A percentile compares a stretch with the other conserved stretches of the same genome.
phyloP scores from a whole-genome alignment of 2,888 invertebrate genomes.

The Crossocerus cetratus region DNA sequence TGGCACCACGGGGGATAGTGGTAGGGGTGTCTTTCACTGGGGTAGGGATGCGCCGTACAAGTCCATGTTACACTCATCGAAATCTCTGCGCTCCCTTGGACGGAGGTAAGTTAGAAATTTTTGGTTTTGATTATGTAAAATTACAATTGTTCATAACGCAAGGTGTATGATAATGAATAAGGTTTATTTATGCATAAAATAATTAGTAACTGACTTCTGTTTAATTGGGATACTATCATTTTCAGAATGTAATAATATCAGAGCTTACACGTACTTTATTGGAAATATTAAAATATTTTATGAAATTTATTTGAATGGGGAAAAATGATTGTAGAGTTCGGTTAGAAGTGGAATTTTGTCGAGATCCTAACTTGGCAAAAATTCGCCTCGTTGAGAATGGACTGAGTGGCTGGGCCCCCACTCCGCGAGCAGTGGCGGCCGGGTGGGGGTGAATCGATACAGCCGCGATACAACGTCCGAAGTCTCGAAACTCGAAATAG shows the following conservation, averaged over 20 bases:
- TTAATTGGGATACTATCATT: no score
- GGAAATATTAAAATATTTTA: no score
- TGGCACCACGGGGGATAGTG: conserved; percentile 6
- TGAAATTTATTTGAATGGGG: no score
- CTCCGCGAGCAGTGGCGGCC: conserved; percentile 45
- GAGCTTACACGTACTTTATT: background rate
- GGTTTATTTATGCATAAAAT: no score
- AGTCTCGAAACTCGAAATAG: conserved; percentile 75
- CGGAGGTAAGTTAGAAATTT: background rate
- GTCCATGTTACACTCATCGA: conserved; percentile 61
- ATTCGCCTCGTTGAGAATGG: conserved; percentile 65
- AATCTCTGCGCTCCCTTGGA: conserved; percentile 16
- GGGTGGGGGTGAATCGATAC: conserved; percentile 74
- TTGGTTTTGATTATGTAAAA: no score
- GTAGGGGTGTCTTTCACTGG: conserved; percentile 12
- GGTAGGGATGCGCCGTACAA: conserved; percentile 61
- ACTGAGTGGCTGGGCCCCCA: conserved; percentile 54
- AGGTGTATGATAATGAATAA: no score
- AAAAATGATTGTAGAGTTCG: no score
- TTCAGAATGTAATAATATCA: background rate
- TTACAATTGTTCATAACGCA: no score
- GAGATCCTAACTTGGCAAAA: conserved; percentile 30
- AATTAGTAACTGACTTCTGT: no score
- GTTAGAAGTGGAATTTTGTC: no score
- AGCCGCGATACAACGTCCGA: conserved; percentile 74